Conservation (phyloP, 2,797 vertebrate species). For the Aldrovandia affinis region DNA sequence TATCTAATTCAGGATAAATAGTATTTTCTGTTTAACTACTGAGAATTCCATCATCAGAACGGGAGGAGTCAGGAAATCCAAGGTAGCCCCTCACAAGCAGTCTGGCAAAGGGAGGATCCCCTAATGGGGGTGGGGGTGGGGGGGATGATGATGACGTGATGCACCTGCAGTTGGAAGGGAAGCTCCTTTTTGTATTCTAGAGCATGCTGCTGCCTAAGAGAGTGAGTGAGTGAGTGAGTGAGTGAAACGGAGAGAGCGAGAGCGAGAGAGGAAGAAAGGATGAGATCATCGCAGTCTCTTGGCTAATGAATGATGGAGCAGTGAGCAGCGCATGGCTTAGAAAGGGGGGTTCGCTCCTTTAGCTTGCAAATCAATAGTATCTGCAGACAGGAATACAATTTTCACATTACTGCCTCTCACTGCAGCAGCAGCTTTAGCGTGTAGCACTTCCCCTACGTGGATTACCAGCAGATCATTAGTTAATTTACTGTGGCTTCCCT, state of each 20-base stretch:
- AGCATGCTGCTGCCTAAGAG: constrained; percentile 21
- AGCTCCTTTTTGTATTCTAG: constrained; percentile 45
- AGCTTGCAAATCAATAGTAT: constrained; percentile 49
- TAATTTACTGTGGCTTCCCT: constrained; percentile 13
- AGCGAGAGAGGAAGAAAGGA: constrained; percentile 44
- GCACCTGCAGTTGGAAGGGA: constrained; percentile 27
- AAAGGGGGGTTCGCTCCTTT: constrained; percentile 32
- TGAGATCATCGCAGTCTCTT: constrained; percentile 76
- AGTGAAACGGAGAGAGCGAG: background rate
- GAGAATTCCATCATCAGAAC: background rate
- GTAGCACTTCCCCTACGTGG: constrained; percentile 18
- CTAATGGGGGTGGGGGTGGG: background rate
- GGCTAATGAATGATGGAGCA: constrained; percentile 64
- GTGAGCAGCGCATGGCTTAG: constrained; percentile 44
- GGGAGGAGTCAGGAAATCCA: background rate
- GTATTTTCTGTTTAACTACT: too few relatives aligned
- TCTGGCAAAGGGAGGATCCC: background rate
- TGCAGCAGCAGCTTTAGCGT: constrained; percentile 31
- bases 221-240: constrained; percentile 5
- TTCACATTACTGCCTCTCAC: constrained; percentile 49
- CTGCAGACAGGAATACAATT: constrained; percentile 52
- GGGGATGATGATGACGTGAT: constrained; percentile 30
- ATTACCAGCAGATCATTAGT: constrained; percentile 29
- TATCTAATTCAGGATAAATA: background rate
- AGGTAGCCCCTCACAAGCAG: background rate